Base-by-base conservation (phyloP, 2,113 vertebrate genomes). In the Trochalopteron elliotii region DNA sequence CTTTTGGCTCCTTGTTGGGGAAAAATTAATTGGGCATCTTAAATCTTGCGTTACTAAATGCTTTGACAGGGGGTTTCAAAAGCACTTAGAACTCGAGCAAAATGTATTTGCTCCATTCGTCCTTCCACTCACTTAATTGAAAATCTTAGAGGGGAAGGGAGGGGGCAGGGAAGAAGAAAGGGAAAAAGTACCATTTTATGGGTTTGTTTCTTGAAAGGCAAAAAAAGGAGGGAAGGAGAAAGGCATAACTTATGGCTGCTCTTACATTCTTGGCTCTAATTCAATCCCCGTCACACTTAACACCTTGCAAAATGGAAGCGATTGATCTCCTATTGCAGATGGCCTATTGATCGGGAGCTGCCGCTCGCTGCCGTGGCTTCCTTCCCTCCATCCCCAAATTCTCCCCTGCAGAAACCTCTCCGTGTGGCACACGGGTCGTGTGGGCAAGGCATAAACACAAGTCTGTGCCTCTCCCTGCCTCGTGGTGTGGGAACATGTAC, bases 11-110 rank as follows among this genome's bases (percentile, higher is more conserved):
- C 97, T 98, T 97, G 97, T 97, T 98, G 96, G 94, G 97, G 88
- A 97, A 97, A 95, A 98, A 98, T 98, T 98, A 98, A 98, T 98
- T 98, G 96, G 96, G 96, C 97, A 95, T 98, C 97, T 98, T 98
- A 98, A 98, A 98, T 98, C 98, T 98, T 97, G 92, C 61, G 39
- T 97, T 97, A 96, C 97, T 96, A 96, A 97, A 98, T 6, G 96
- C 97, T 95, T 95, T 98, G 98, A 98, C 97, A 96, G 89, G 96
- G 97, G 97, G 95, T 93, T 98, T 98, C 97, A 95, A 63, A 97
- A 97, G 97, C 98, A 97, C 98, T 98, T 97, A 97, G 35, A 97
- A 98, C 95, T 97, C 13, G 15, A 90, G 95, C 94, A 96, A 82
- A 97, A 98, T 90, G 88, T 97, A 90, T 93, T 91, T 71, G 83